Percentiles rank a stretch among this genome's conserved stretches.
phyloP scores from a whole-genome alignment of 2,113 vertebrate genomes.

The Paramormyrops kingsleyae region DNA sequence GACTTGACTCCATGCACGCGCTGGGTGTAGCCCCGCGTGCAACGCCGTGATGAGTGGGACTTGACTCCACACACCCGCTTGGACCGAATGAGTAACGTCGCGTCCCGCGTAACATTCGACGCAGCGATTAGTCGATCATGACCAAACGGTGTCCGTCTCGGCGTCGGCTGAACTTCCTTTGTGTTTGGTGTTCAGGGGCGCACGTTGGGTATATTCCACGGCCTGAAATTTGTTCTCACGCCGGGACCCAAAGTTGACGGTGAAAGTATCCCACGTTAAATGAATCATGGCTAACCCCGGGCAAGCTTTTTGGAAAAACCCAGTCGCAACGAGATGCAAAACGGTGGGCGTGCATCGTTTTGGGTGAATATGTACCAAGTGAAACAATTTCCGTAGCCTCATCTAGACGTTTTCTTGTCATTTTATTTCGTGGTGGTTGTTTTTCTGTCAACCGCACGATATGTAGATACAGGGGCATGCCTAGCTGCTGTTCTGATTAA shows the following conservation, averaged over 20 bases:
- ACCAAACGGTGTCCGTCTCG: neutral
- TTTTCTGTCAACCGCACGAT: neutral
- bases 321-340: neutral
- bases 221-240: neutral
- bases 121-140: neutral
- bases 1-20: neutral
- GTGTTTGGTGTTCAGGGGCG: neutral
- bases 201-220: neutral
- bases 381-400: neutral
- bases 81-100: neutral
- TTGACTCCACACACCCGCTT: neutral
- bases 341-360: neutral
- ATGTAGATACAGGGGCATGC: neutral
- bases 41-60: neutral
- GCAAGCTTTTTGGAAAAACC: neutral
- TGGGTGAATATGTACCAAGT: neutral
- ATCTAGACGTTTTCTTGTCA: neutral
- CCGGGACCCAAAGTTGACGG: neutral
- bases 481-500: neutral
- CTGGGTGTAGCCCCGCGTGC: neutral
- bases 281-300: neutral
- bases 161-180: neutral
- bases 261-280: neutral
- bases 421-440: neutral
- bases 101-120: neutral